A percentile compares a stretch with the other conserved stretches of the same genome.
Conservation (phyloP, 2,797 vertebrate species). For the Coreius guichenoti region DNA sequence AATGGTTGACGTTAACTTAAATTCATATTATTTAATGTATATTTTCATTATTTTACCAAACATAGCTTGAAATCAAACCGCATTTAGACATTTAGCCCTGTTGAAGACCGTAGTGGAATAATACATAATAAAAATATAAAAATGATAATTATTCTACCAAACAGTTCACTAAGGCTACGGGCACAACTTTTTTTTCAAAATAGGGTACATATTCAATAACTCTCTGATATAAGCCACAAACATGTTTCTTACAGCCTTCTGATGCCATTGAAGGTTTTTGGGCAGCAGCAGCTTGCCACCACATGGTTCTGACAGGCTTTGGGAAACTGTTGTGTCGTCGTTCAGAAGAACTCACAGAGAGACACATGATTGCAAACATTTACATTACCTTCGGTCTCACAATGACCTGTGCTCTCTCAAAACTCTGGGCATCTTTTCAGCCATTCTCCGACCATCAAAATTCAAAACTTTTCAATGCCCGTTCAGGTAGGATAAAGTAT, state of each 20-base stretch:
- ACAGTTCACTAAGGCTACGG: background rate
- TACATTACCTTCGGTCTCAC: background rate
- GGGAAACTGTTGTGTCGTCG: slow-evolving; percentile 57
- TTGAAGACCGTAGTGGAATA: background rate
- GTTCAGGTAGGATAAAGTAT: background rate
- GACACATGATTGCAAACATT: slow-evolving; percentile 35
- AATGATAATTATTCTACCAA: background rate
- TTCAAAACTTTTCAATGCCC: background rate
- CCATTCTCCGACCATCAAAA: background rate
- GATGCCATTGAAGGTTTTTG: background rate
- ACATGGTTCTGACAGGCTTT: slow-evolving; percentile 89
- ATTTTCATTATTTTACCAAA: background rate
- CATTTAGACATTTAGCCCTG: background rate
- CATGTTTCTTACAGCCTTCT: background rate
- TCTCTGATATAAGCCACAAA: background rate
- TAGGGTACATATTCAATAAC: background rate
- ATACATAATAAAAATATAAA: background rate
- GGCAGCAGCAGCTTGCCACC: slow-evolving; percentile 83
- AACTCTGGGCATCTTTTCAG: background rate
- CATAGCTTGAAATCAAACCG: background rate
- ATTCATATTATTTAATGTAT: background rate
- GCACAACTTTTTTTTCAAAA: background rate
- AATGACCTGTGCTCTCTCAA: slow-evolving; percentile 2
- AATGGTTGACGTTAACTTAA: background rate
- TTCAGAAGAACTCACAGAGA: slow-evolving; percentile 37